phyloP scores from a whole-genome alignment of 2,797 vertebrate genomes.

The Setipinna tenuifilis region DNA sequence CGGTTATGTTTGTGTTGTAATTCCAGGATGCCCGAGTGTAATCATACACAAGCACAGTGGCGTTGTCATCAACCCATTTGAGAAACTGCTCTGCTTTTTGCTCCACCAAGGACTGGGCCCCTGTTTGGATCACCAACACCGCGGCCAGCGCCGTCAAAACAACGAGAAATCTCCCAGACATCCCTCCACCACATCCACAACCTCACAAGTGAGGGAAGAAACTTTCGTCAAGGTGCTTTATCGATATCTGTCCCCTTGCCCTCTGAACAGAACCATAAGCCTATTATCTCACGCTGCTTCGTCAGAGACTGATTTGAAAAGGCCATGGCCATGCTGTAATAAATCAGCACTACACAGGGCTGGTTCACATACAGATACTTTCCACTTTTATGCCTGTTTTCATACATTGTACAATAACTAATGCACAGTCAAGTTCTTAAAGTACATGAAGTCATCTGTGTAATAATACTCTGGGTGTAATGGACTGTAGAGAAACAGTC shows the following conservation, averaged over 20 bases:
- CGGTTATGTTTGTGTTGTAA: constrained; percentile 91
- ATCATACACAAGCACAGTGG: constrained; percentile 74
- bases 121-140: background rate
- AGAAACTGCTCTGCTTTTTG: constrained; percentile 75
- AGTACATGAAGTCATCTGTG: constrained; percentile 18
- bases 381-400: background rate
- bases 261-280: constrained; percentile 81
- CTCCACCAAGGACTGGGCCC: constrained; percentile 66
- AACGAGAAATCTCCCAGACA: constrained; percentile 71
- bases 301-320: background rate
- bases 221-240: constrained; percentile 51
- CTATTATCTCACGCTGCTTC: background rate
- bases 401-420: background rate
- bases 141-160: constrained; percentile 49
- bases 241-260: constrained; percentile 67
- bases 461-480: constrained; percentile 16
- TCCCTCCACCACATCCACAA: constrained; percentile 60
- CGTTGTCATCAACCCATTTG: constrained; percentile 72
- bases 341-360: background rate
- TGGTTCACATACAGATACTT: constrained; percentile 12
- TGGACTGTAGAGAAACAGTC: constrained; percentile 2
- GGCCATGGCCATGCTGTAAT: background rate
- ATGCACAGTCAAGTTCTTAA: background rate
- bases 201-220: constrained; percentile 46
- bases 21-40: constrained; percentile 87